Base-by-base conservation (phyloP, 2,888 invertebrate genomes). In the Hydriomena furcata region DNA sequence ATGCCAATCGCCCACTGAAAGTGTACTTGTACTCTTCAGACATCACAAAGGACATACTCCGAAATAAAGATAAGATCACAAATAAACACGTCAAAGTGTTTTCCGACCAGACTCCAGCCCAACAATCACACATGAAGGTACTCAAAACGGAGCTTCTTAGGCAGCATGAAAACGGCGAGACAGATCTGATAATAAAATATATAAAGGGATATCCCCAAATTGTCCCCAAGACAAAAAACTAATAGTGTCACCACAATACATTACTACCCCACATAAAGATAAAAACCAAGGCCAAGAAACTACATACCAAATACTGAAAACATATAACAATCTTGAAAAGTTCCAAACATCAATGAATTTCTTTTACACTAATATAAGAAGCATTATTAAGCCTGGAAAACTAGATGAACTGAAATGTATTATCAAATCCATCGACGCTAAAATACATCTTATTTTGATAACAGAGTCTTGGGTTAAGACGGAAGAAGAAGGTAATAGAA, bases 401-500 rank as follows among this genome's bases (percentile, higher is more conserved):
- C 8, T 38, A 7, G 38, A 42, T 24, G 24, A 32, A 42, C 31
- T 31, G 1, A 31, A 32, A 32, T 42, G 31, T 24, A 24, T 42
- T 8, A 31, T 42, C 6, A 31, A 42, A 24, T 42, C 31, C 1
- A 24, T 42, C 1, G 0, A 11, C 1, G n/a, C 4, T 1, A 5
- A 5, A 1, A 8, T 8, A 32, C 41, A 42, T 12, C 24, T 32
- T 1, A 32, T 31, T 10, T 10, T 31, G 10, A 7, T 41, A 7
- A 41, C 30, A 0, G 40, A 41, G 20, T 7, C 28, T 2, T 38
- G 38, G 40, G 31, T 30, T 4, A 41, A 30, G 5, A 31, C 30
- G 7, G 40, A 32, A 12, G 23, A 23, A 13, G 13, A 42, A 24
- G 24, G 12, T n/a, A 31, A 5, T 1, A 5, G 11, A 13, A 12